Percentiles rank a stretch among this genome's conserved stretches.
phyloP scores from a whole-genome alignment of 1,140 invertebrate species.

The Meteorus sp. region DNA sequence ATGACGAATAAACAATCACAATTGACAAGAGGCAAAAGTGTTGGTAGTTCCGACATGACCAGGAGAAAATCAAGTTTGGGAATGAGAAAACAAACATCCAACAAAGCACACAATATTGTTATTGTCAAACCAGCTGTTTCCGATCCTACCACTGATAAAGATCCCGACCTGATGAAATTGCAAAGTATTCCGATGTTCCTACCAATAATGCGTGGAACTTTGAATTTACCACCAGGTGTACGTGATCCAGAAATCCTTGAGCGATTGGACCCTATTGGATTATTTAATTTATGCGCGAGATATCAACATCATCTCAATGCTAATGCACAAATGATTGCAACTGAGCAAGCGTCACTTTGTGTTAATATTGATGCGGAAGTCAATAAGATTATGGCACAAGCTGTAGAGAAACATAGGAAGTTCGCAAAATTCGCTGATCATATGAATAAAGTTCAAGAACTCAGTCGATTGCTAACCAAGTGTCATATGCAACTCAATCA shows the following conservation, averaged over 20 bases:
- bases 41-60: slow-evolving; percentile 44
- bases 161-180: slow-evolving; percentile 78
- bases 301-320: slow-evolving; percentile 75
- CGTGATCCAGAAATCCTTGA: slow-evolving; percentile 87
- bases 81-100: slow-evolving; percentile 38
- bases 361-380: slow-evolving; percentile 70
- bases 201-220: slow-evolving; percentile 87
- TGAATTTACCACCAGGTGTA: slow-evolving; percentile 79
- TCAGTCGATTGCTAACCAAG: slow-evolving; percentile 71
- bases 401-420: slow-evolving; percentile 80
- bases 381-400: slow-evolving; percentile 66
- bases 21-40: slow-evolving; percentile 53
- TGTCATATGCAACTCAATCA: slow-evolving; percentile 84
- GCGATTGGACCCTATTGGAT: slow-evolving; percentile 68
- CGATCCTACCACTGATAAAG: slow-evolving; percentile 68
- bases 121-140: slow-evolving; percentile 77
- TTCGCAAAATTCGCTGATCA: slow-evolving; percentile 84
- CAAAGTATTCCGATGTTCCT: slow-evolving; percentile 87
- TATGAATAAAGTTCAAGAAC: slow-evolving; percentile 75
- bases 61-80: slow-evolving; percentile 48
- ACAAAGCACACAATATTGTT: slow-evolving; percentile 73
- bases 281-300: slow-evolving; percentile 66
- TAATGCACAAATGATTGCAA: slow-evolving; percentile 52
- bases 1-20: slow-evolving; percentile 65
- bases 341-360: slow-evolving; percentile 46